Evolutionary conservation across 2,113 vertebrate genomes (phyloP), one percentile per base, ranked within the genome.

Genomic region (Trematomus loennbergii): DNA sequence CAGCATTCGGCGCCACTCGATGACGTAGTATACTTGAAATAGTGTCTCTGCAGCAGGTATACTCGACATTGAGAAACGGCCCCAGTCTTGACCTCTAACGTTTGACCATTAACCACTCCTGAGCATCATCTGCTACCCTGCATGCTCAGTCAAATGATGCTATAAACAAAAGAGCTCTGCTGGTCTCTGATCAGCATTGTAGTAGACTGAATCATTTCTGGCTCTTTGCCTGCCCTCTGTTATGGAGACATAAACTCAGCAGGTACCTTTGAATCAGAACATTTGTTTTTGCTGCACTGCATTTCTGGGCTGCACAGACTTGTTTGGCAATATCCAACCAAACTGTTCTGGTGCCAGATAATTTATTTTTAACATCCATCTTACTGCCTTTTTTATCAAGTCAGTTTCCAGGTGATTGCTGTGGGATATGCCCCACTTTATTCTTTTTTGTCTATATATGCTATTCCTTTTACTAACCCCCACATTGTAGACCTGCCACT

Each of bases 371-470:
- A 69, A 63, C 11, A 45, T 79, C 45, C 55, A 71, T 53, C 60
- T 68, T 62, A 36, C 58, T 69, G 57, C 54, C 48, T 75, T 80
- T 58, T 85, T 81, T 72, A 81, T 83, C 57, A 68, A 73, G 52
- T 45, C 55, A 62, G 48, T 61, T 63, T 54, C 59, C 29, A 53
- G 33, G 57, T 82, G 55, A 78, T 65, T 40, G 50, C 58, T 60
- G 69, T 15, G 55, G 20, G n/a, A 65, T 75, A 17, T 46, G 48
- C 54, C 61, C 18, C 49, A 46, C 45, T 68, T 36, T 16, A 11
- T 22, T 22, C 12, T 40, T 60, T 71, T 60, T 63, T 12, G 54
- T 72, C 25, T 10, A 3, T 40, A 20, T 16, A 57, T 43, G 9
- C 17, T 48, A 9, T 46, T 69, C 7, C 12, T 62, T 12, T 45